These are phyloP conservation scores for Ptychodera flava DNA, from an alignment of 35 echinoderm and acorn worm genomes.

Conservation along the genomic window DNA sequence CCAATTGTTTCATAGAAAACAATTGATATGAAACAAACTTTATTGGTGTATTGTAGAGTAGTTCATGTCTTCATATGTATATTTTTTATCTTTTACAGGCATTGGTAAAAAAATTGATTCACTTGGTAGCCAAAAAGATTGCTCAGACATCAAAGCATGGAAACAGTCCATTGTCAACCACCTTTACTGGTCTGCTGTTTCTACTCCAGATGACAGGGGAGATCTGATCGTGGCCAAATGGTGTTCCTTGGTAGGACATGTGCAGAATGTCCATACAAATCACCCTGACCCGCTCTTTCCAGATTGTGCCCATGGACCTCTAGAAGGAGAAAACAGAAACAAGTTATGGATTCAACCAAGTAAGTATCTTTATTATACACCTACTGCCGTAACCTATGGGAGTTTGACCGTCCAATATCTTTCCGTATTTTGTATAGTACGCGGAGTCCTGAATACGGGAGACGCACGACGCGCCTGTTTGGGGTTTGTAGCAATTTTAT, in stretches of 20 bases:
- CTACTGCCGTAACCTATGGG: too few relatives aligned
- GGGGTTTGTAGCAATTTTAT: too few relatives aligned
- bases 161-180: conserved; percentile 40
- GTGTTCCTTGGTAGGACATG: conserved; percentile 17
- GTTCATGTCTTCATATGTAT: background rate
- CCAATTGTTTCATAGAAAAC: too few relatives aligned
- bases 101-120: conserved; percentile 42
- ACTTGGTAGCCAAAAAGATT: conserved; percentile 44
- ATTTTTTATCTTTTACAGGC: conserved; percentile 23
- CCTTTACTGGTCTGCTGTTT: conserved; percentile 33
- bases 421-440: too few relatives aligned
- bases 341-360: too few relatives aligned
- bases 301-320: too few relatives aligned
- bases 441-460: too few relatives aligned
- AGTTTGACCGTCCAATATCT: too few relatives aligned
- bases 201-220: conserved; percentile 19
- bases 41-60: background rate
- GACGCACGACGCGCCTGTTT: too few relatives aligned
- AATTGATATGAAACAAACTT: too few relatives aligned
- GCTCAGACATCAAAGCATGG: conserved; percentile 27
- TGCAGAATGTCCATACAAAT: conserved; percentile 29
- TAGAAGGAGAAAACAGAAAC: too few relatives aligned
- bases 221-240: conserved; percentile 35
- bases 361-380: too few relatives aligned
- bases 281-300: conserved; percentile 11